phyloP scores from a whole-genome alignment of 2,113 vertebrate genomes.

The Limnothrissa miodon region DNA sequence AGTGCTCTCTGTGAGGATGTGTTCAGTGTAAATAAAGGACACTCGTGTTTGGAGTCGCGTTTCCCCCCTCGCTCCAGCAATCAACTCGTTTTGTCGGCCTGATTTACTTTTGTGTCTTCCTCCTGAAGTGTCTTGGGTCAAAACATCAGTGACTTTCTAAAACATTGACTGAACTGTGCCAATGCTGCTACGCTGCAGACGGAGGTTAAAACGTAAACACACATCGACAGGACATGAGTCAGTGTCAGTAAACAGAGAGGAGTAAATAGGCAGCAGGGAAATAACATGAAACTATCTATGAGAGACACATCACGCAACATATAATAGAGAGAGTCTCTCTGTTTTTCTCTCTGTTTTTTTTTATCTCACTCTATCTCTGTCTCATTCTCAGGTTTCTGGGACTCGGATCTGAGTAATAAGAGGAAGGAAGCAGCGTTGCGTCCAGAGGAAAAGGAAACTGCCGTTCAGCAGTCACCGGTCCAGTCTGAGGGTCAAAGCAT shows the following conservation, averaged over 20 bases:
- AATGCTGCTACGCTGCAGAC: too few species aligned
- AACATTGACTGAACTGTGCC: not conserved
- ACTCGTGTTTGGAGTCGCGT: not conserved
- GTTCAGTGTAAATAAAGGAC: not conserved
- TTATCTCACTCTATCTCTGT: not conserved
- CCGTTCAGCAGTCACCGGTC: slow-evolving; percentile 52
- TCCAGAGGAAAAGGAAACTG: slow-evolving; percentile 54
- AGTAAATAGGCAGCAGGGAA: not conserved
- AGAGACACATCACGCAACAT: not conserved
- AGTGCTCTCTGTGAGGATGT: not conserved
- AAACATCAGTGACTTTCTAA: not conserved
- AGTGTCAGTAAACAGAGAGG: not conserved
- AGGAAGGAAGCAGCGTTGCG: slow-evolving; percentile 58
- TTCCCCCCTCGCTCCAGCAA: not conserved
- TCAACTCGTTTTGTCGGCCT: not conserved
- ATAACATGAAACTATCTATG: not conserved
- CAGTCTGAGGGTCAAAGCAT: slow-evolving; percentile 48
- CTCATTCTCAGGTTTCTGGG: slow-evolving; percentile 85
- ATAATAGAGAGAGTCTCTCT: not conserved
- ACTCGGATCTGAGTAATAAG: slow-evolving; percentile 69
- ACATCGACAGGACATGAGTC: not conserved
- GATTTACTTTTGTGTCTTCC: not conserved
- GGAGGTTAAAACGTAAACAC: not conserved
- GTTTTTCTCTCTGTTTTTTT: slow-evolving; percentile 9
- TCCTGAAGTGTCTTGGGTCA: not conserved